These are phyloP conservation scores for Chrysaora quinquecirrha DNA, from an alignment of 30 jellyfish, hydroid and myxozoan genomes.

Conservation along the genomic window DNA sequence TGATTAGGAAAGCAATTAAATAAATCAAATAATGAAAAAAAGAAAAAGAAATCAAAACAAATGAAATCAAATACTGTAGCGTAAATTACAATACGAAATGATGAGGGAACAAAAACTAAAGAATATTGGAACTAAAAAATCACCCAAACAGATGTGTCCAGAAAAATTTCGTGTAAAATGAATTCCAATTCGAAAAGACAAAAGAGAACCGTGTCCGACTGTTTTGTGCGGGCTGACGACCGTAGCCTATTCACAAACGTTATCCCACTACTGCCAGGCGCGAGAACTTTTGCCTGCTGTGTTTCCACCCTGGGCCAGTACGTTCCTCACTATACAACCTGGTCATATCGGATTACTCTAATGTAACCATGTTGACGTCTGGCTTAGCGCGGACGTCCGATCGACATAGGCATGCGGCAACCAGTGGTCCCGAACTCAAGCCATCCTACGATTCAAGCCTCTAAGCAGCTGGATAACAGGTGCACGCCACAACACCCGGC, in stretches of 20 bases:
- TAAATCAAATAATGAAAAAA: too few relatives aligned
- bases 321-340: constrained; percentile 86
- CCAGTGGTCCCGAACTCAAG: constrained; percentile 89
- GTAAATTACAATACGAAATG: too few relatives aligned
- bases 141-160: too few relatives aligned
- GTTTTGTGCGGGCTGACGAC: constrained; percentile 74
- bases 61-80: too few relatives aligned
- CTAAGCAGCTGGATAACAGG: constrained; percentile 72
- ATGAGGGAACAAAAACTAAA: too few relatives aligned
- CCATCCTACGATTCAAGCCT: constrained; percentile 58
- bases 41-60: too few relatives aligned
- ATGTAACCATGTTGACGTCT: constrained; percentile 74
- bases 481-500: constrained; percentile 81
- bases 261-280: constrained; percentile 84
- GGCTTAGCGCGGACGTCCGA: constrained; percentile 78
- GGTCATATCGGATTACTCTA: constrained; percentile 61
- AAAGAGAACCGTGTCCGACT: constrained; percentile 68
- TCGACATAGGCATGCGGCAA: constrained; percentile 63
- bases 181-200: not conserved
- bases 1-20: too few relatives aligned
- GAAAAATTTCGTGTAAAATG: too few relatives aligned
- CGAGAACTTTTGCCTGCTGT: constrained; percentile 93
- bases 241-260: constrained; percentile 88
- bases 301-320: constrained; percentile 94
- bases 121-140: too few relatives aligned